A percentile compares a stretch with the other conserved stretches of the same genome.
These are phyloP conservation scores for Amia ocellicauda DNA, from an alignment of 2,113 vertebrate species.

Conservation along the genomic window DNA sequence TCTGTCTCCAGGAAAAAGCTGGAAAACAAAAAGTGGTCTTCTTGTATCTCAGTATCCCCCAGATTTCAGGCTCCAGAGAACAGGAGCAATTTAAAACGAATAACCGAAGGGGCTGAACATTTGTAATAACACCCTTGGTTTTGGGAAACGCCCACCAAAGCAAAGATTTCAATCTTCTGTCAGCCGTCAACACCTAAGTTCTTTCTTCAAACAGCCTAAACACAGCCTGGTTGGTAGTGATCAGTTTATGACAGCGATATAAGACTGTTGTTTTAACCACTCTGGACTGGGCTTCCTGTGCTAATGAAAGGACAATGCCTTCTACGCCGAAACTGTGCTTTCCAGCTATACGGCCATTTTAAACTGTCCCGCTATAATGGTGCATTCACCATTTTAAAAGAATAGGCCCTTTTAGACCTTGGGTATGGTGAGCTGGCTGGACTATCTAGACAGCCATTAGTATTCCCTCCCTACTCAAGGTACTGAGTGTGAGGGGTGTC, in stretches of 20 bases:
- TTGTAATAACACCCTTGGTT: too few relatives aligned
- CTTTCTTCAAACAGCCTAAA: conserved; percentile 1
- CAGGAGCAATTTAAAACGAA: not conserved
- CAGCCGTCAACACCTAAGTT: not conserved
- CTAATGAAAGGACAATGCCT: conserved; percentile 21
- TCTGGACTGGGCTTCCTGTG: conserved; percentile 11
- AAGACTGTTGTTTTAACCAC: not conserved
- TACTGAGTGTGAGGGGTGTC: not conserved
- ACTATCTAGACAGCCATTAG: conserved; percentile 40
- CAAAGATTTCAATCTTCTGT: not conserved
- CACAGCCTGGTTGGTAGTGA: not conserved
- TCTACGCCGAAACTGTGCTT: not conserved
- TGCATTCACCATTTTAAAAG: conserved; percentile 27
- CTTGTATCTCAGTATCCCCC: too few relatives aligned
- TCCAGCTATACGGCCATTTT: conserved; percentile 36
- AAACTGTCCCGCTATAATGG: conserved; percentile 31
- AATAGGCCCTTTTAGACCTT: not conserved
- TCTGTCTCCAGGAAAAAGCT: too few relatives aligned
- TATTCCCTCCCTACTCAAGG: conserved; percentile 2
- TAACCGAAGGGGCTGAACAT: not conserved
- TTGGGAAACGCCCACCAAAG: too few relatives aligned
- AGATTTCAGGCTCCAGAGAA: not conserved
- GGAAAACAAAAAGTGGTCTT: too few relatives aligned
- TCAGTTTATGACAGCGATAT: too few relatives aligned
- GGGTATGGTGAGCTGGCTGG: conserved; percentile 42